These are phyloP conservation scores for Drosophila paranaensis DNA, from an alignment of 2,888 invertebrate genomes.

Conservation along the genomic window DNA sequence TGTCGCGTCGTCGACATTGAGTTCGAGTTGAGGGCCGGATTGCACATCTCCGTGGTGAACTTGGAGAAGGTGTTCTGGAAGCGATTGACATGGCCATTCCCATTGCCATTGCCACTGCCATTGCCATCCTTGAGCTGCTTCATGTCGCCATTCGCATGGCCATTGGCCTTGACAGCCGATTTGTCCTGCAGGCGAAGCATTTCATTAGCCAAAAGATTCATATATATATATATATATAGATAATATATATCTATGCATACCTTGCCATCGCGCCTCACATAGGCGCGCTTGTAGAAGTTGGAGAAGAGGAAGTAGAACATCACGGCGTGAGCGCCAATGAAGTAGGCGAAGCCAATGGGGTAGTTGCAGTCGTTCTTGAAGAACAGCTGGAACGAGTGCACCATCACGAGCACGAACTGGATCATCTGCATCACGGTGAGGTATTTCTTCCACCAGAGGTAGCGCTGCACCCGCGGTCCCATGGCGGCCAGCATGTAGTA, in stretches of 20 bases:
- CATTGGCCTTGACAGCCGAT: slow-evolving; percentile 74
- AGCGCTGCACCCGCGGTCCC: slow-evolving; percentile 94
- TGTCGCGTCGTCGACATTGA: slow-evolving; percentile 79
- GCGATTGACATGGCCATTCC: slow-evolving; percentile 62
- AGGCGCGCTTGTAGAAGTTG: slow-evolving; percentile 94
- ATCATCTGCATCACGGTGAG: slow-evolving; percentile 96
- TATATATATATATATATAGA: neutral
- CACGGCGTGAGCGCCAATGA: slow-evolving; percentile 95
- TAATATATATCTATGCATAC: slow-evolving; percentile 39
- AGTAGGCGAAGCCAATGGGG: slow-evolving; percentile 94
- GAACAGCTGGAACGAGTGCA: slow-evolving; percentile 95
- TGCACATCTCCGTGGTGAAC: slow-evolving; percentile 73
- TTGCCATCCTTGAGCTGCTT: slow-evolving; percentile 64
- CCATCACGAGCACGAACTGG: slow-evolving; percentile 94
- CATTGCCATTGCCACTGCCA: slow-evolving; percentile 61
- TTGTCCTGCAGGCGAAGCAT: slow-evolving; percentile 62
- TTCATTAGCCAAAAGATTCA: neutral
- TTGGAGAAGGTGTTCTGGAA: slow-evolving; percentile 77
- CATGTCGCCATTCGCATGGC: slow-evolving; percentile 71
- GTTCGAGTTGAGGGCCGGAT: slow-evolving; percentile 60
- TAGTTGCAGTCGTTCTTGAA: slow-evolving; percentile 94
- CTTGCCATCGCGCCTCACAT: slow-evolving; percentile 85
- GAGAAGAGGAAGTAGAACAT: slow-evolving; percentile 97
- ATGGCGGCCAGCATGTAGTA: slow-evolving; percentile 96
- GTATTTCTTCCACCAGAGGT: slow-evolving; percentile 98